Conservation (phyloP, 1,140 invertebrate species). For the Macrostomum lignano region DNA sequence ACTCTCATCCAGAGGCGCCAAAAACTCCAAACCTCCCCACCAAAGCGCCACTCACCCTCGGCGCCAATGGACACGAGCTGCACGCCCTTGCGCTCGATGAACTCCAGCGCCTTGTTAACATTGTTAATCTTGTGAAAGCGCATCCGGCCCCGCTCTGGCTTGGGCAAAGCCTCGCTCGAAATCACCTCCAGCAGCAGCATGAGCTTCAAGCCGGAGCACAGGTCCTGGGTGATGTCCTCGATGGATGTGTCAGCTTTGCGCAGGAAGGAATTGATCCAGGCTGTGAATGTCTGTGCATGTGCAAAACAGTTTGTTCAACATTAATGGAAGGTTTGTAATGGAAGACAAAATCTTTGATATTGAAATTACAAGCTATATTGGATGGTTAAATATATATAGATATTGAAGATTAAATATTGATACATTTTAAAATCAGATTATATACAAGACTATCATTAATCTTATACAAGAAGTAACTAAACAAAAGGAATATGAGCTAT, state of each 20-base stretch:
- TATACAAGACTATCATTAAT: too few relatives aligned
- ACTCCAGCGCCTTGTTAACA: conserved; percentile 94
- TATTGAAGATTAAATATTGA: too few relatives aligned
- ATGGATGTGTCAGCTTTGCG: conserved; percentile 88
- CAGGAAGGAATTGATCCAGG: conserved; percentile 97
- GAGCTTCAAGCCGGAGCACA: conserved; percentile 87
- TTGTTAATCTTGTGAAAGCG: conserved; percentile 98
- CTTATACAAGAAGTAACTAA: too few relatives aligned
- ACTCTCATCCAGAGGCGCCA: too few relatives aligned
- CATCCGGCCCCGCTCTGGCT: conserved; percentile 95
- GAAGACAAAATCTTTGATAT: too few relatives aligned
- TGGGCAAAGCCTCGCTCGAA: conserved; percentile 72
- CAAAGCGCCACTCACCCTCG: too few relatives aligned
- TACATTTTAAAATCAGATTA: too few relatives aligned
- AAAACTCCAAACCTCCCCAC: too few relatives aligned
- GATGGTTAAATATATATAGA: too few relatives aligned
- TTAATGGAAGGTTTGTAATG: too few relatives aligned
- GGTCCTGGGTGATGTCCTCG: conserved; percentile 94
- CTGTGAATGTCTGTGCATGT: conserved; percentile 76
- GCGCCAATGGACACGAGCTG: conserved; percentile 82
- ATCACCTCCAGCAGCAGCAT: conserved; percentile 84
- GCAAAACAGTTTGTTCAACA: conserved; percentile 17
- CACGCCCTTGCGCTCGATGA: conserved; percentile 90
- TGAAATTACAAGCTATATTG: too few relatives aligned
- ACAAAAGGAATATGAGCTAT: too few relatives aligned